phyloP scores from a whole-genome alignment of 2,113 vertebrate species.

The Nesoenas mayeri region DNA sequence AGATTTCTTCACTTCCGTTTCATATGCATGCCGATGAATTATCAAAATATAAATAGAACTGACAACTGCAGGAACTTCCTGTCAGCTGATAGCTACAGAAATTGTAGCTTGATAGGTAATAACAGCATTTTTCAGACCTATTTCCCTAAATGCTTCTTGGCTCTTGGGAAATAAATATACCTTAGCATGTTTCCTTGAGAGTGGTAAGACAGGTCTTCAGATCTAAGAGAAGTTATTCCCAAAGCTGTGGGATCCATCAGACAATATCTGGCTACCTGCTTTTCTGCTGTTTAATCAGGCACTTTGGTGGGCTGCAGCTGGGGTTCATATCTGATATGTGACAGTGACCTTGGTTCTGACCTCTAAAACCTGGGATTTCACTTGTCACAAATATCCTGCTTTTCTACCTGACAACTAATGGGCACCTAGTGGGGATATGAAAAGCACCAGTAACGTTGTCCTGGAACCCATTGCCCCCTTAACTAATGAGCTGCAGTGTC shows the following conservation, averaged over 20 bases:
- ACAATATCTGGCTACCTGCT: background rate
- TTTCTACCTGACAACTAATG: background rate
- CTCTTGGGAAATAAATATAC: background rate
- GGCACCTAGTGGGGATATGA: constrained; percentile 3
- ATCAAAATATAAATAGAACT: background rate
- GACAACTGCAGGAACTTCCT: background rate
- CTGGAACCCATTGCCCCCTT: background rate
- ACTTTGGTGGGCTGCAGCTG: background rate
- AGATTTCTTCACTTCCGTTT: background rate
- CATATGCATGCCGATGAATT: background rate
- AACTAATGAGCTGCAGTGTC: constrained; percentile 22
- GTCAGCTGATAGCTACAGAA: background rate
- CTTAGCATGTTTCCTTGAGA: background rate
- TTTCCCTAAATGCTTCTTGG: background rate
- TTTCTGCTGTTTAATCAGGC: background rate
- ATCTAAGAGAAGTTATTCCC: background rate
- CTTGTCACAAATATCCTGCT: background rate
- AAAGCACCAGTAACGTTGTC: background rate
- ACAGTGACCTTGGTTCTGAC: constrained; percentile 17
- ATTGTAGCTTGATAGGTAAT: background rate
- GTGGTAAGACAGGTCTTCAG: background rate
- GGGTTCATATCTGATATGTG: background rate
- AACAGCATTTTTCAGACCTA: background rate
- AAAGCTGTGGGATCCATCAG: background rate
- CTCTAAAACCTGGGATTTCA: background rate